These are phyloP conservation scores for Magallana gigas DNA, from an alignment of 1,140 invertebrate species.

Conservation along the genomic window DNA sequence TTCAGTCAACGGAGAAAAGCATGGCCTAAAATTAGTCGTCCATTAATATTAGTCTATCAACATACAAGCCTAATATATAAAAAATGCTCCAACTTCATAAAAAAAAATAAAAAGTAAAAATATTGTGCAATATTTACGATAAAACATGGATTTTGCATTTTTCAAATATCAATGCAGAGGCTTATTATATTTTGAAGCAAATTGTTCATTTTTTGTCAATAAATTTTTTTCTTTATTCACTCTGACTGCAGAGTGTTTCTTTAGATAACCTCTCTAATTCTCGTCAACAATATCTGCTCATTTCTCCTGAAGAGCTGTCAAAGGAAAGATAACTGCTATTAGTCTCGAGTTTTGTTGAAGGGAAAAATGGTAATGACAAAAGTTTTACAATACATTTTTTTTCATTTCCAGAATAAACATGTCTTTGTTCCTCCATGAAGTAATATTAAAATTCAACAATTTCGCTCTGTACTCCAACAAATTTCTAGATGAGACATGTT, in stretches of 20 bases:
- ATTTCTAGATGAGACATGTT: background rate
- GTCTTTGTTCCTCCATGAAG: background rate
- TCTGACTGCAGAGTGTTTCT: conserved; percentile 11
- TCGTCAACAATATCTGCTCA: conserved; percentile 38
- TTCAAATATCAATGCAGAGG: background rate
- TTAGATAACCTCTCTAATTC: background rate
- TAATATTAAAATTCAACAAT: no score
- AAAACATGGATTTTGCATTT: background rate
- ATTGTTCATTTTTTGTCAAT: background rate
- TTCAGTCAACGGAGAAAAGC: conserved; percentile 5
- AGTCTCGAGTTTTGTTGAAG: conserved; percentile 57
- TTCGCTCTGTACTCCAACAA: no score
- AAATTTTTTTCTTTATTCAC: background rate
- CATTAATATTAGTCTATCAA: conserved; percentile 66
- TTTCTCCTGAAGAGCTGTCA: conserved; percentile 47
- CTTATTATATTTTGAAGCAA: background rate
- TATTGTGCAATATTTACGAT: background rate
- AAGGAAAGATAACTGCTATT: conserved; percentile 73
- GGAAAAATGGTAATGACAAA: background rate
- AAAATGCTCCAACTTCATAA: conserved; percentile 14
- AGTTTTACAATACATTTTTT: background rate
- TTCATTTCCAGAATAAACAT: conserved; percentile 10
- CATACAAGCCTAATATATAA: background rate
- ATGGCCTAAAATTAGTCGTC: conserved; percentile 75
- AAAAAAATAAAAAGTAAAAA: background rate